Percentiles rank a stretch among this genome's conserved stretches.
These are phyloP conservation scores for Pandion haliaetus DNA, from an alignment of 2,113 vertebrate genomes.

Conservation along the genomic window DNA sequence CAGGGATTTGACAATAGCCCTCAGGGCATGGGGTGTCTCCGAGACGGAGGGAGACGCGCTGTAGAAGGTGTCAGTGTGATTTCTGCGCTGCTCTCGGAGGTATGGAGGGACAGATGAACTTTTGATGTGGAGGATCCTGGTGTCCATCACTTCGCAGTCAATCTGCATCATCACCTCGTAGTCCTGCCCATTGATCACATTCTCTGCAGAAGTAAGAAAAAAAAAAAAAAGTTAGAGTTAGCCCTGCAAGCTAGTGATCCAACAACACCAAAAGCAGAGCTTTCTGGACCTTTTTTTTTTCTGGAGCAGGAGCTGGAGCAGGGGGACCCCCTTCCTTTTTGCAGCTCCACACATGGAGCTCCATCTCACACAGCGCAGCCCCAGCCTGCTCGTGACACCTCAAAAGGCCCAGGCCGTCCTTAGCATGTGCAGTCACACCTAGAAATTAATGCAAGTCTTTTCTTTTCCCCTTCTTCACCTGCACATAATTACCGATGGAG, in stretches of 20 bases:
- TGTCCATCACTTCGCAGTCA: constrained; percentile 95
- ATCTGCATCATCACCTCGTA: constrained; percentile 98
- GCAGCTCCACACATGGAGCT: background rate
- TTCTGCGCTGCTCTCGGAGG: constrained; percentile 81
- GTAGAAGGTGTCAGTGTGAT: constrained; percentile 81
- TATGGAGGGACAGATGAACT: constrained; percentile 87
- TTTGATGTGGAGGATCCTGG: constrained; percentile 92
- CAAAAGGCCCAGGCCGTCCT: background rate
- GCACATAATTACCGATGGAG: background rate
- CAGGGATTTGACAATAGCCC: constrained; percentile 82
- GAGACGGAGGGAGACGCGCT: constrained; percentile 68
- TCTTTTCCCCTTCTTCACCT: background rate
- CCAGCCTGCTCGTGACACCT: background rate
- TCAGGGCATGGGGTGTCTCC: constrained; percentile 74
- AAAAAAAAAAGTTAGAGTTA: background rate
- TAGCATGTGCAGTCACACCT: background rate
- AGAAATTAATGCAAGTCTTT: background rate
- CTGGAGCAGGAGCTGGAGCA: background rate
- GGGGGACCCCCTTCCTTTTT: background rate
- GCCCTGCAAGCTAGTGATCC: background rate
- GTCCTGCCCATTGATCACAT: constrained; percentile 88
- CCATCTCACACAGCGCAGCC: background rate
- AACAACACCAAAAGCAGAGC: background rate
- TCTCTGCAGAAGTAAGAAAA: constrained; percentile 74
- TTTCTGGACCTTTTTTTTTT: background rate